Evolutionary conservation across 2,888 invertebrate genomes (phyloP), one percentile per base, ranked within the genome.

Genomic region (Mesodorylaimus sp.): DNA sequence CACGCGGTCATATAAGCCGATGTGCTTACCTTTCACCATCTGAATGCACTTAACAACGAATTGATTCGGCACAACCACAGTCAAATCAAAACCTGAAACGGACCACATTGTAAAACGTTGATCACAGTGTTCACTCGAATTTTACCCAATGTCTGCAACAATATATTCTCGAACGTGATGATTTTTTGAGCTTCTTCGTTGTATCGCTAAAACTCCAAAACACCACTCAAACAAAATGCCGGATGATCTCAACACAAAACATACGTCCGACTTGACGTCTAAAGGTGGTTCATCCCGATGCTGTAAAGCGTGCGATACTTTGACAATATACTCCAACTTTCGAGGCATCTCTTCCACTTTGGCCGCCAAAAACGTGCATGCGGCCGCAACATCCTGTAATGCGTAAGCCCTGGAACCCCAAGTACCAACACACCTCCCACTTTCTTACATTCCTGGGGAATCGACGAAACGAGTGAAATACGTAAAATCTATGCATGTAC

Each of bases 401-500:
- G 23, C 13, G 21, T 51, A 19, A 50, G 50, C n/a, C 27, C 13
- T 10, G 42, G 19, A 45, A 7, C n/a, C 10, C 7, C 38, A 29
- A 32, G 38, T 23, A 16, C 23, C 5, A 19, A 7, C 7, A 23
- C 13, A 7, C 16, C 23, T 50, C 37, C 7, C 13, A 5, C 13
- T 16, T 57, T 67, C 68, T 66, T 61, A 71, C 71, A 70, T 88
- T 84, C 68, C 89, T 79, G 71, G 88, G 86, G 69, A 93, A 95
- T 68, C 83, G 82, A 47, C 84, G 80, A 73, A 97, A 87, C 19
- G 93, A 88, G 68, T 95, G 93, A 74, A 87, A 91, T 73, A 93
- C 88, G 73, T 91, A 97, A 74, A 95, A 97, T 50, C 95, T 78
- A 72, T 97, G 95, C 91, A 95, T 91, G 66, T 95, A 95, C 50